These are phyloP conservation scores for Atherix ibis DNA, from an alignment of 2,888 invertebrate genomes.

Conservation along the genomic window DNA sequence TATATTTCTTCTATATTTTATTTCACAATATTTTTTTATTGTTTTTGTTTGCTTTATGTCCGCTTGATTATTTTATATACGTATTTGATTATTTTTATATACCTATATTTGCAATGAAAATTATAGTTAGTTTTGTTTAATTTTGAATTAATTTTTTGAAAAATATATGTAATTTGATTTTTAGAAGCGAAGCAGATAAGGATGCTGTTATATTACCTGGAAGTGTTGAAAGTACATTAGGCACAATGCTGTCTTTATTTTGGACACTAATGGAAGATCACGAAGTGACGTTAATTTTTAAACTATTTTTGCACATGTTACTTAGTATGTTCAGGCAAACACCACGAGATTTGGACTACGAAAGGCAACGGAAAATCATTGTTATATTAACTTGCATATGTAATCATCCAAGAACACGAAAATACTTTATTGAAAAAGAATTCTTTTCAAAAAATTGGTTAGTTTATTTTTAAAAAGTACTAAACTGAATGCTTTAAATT, in stretches of 20 bases:
- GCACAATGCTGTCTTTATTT: conserved; percentile 23
- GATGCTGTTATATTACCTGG: conserved; percentile 19
- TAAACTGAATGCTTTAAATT: too few relatives aligned
- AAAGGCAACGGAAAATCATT: conserved; percentile 33
- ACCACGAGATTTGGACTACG: conserved; percentile 24
- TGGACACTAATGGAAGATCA: conserved; percentile 30
- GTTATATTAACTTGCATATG: conserved; percentile 34
- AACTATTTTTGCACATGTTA: conserved; percentile 25
- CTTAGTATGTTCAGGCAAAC: conserved; percentile 23
- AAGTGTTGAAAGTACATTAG: conserved; percentile 21
- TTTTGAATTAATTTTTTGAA: neutral
- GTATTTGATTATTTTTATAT: too few relatives aligned
- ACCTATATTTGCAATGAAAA: too few relatives aligned
- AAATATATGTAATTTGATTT: conserved; percentile 1
- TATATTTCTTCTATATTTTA: too few relatives aligned
- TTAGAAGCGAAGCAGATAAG: conserved; percentile 19
- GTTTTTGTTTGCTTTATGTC: too few relatives aligned
- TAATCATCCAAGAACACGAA: conserved; percentile 35
- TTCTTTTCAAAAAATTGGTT: conserved; percentile 36
- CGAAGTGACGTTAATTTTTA: conserved; percentile 25
- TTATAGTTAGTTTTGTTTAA: too few relatives aligned
- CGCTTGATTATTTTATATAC: too few relatives aligned
- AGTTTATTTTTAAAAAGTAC: conserved; percentile 7
- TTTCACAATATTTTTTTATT: too few relatives aligned
- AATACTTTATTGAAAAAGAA: conserved; percentile 35